phyloP scores from a whole-genome alignment of 2,888 invertebrate species.

The Lacanobia wlatinum region DNA sequence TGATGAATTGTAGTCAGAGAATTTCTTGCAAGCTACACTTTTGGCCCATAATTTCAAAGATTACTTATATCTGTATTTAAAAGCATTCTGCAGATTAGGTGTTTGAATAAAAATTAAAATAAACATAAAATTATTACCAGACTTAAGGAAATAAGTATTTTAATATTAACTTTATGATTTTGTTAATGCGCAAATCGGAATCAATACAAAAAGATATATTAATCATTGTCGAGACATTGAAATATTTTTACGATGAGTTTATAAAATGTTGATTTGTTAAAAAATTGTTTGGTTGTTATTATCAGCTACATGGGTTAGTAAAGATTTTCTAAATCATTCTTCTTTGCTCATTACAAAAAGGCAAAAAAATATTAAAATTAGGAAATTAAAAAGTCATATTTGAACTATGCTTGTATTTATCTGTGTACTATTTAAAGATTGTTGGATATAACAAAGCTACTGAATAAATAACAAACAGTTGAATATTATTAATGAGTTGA shows the following conservation, averaged over 20 bases:
- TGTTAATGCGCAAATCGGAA: not conserved
- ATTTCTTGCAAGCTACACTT: rapidly evolving
- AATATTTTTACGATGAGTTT: not conserved
- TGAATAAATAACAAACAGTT: not conserved
- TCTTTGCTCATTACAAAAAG: not conserved
- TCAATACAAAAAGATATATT: slow-evolving; percentile 23
- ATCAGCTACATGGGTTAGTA: not conserved
- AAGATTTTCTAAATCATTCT: not conserved
- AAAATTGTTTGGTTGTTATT: not conserved
- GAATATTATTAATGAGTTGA: not conserved
- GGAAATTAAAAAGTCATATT: slow-evolving; percentile 30
- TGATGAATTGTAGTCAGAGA: not conserved
- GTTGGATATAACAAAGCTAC: not conserved
- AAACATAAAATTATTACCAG: not conserved
- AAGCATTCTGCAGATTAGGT: not conserved
- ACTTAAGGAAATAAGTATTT: not conserved
- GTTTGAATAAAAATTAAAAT: not conserved
- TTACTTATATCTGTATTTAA: not conserved
- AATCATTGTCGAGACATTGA: slow-evolving; percentile 2
- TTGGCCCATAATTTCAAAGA: not conserved
- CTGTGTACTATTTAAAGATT: not conserved
- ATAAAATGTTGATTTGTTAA: not conserved
- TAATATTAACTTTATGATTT: not conserved
- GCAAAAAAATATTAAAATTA: not conserved
- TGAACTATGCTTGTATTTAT: slow-evolving; percentile 16